Evolutionary conservation across 2,888 invertebrate species (phyloP).

Genomic region (Drosophila meridionalis): DNA sequence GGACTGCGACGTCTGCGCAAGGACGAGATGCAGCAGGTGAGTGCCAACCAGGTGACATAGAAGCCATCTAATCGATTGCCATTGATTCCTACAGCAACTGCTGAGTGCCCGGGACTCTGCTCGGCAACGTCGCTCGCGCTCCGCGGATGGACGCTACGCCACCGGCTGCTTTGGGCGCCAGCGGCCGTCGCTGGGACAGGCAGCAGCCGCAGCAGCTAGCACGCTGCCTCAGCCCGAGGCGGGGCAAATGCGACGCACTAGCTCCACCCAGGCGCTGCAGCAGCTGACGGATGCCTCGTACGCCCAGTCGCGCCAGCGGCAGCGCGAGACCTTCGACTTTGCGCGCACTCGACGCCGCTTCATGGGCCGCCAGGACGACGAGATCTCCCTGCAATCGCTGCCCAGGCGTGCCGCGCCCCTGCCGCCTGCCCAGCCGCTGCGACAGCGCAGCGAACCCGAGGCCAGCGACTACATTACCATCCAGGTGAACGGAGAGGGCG

Average conservation of each 20-base stretch:
- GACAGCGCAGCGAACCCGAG: conserved; percentile 30
- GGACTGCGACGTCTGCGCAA: conserved; percentile 71
- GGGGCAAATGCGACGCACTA: conserved; percentile 46
- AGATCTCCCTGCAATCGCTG: conserved; percentile 65
- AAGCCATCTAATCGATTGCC: neutral
- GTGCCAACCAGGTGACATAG: neutral
- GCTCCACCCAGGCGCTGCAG: conserved; percentile 61
- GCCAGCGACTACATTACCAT: conserved; percentile 55
- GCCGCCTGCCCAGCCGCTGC: conserved; percentile 15
- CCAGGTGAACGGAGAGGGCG: conserved; percentile 80
- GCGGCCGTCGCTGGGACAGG: conserved; percentile 27
- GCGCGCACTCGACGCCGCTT: conserved; percentile 71
- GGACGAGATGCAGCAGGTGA: conserved; percentile 80
- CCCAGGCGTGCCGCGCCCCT: conserved; percentile 22
- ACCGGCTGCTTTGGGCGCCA: conserved; percentile 71
- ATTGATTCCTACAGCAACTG: conserved; percentile 65
- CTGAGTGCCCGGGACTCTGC: conserved; percentile 73
- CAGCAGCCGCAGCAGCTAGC: conserved; percentile 37
- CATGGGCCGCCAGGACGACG: conserved; percentile 65
- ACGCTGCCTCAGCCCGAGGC: conserved; percentile 19
- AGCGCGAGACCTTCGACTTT: conserved; percentile 66
- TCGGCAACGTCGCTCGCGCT: conserved; percentile 80
- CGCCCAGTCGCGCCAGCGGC: conserved; percentile 72
- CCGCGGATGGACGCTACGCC: conserved; percentile 82
- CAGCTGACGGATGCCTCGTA: conserved; percentile 73